A percentile compares a stretch with the other conserved stretches of the same genome.
These are phyloP conservation scores for Umimayanthus chanpuru DNA, from an alignment of 92 coral and sea anemone genomes.

Conservation along the genomic window DNA sequence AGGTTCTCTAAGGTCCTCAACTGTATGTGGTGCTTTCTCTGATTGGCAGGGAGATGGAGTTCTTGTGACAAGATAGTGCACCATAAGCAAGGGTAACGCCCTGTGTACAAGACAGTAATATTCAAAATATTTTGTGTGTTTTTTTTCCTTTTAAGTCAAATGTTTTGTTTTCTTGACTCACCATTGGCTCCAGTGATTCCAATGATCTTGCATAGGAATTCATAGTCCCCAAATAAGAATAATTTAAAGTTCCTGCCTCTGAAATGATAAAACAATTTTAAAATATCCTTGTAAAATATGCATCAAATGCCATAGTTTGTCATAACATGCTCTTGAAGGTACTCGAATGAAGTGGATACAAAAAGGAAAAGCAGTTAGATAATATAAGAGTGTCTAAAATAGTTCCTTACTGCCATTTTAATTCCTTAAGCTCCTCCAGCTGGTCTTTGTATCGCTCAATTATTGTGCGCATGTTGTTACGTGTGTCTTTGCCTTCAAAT, in stretches of 20 bases:
- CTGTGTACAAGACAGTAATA: background rate
- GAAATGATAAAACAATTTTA: too few species aligned
- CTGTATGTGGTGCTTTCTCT: slow-evolving; percentile 1
- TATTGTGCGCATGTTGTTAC: slow-evolving; percentile 31
- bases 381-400: too few species aligned
- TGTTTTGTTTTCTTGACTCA: background rate
- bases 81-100: slow-evolving; percentile 6
- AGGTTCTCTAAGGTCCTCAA: slow-evolving; percentile 2
- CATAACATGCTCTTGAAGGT: too few species aligned
- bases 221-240: slow-evolving; percentile 12
- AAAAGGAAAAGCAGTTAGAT: too few species aligned
- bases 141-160: too few species aligned
- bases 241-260: too few species aligned
- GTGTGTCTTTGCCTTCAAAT: slow-evolving; percentile 45
- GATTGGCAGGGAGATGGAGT: background rate
- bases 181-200: slow-evolving; percentile 34
- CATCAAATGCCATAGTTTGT: too few species aligned
- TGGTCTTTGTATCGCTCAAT: slow-evolving; percentile 23
- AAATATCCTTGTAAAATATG: too few species aligned
- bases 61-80: background rate
- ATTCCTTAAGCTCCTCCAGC: slow-evolving; percentile 17
- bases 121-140: too few species aligned
- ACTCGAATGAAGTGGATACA: too few species aligned
- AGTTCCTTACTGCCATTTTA: slow-evolving; percentile 32
- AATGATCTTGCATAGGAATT: slow-evolving; percentile 9